Evolutionary conservation across 2,797 vertebrate species (phyloP).

Genomic region (Limosa lapponica): DNA sequence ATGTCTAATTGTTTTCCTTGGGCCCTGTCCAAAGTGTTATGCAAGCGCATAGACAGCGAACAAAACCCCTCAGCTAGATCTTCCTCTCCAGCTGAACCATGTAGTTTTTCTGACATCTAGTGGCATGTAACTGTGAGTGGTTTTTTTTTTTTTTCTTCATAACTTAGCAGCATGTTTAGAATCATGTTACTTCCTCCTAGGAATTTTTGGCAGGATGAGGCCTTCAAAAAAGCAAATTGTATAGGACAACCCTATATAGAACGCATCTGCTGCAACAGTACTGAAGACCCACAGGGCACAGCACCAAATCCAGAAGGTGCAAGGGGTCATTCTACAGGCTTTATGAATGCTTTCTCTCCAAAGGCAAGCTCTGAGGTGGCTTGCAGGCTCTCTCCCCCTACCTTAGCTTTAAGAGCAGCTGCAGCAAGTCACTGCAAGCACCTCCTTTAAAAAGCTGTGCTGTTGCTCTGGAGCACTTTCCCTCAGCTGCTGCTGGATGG

Average conservation of each 20-base stretch:
- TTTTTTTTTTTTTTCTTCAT: background rate
- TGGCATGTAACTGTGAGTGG: background rate
- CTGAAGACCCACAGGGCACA: background rate
- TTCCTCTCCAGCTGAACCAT: background rate
- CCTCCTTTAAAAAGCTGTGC: background rate
- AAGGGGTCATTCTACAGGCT: background rate
- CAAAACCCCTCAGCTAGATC: background rate
- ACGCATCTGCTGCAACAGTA: fast-evolving
- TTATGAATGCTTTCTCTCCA: background rate
- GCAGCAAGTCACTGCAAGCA: background rate
- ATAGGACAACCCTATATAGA: background rate
- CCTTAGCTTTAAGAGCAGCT: background rate
- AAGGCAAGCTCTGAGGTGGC: background rate
- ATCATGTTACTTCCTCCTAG: background rate
- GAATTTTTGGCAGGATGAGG: background rate
- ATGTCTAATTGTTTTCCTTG: constrained; percentile 47
- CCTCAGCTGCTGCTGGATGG: background rate
- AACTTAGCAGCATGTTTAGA: background rate
- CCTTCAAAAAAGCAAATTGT: background rate
- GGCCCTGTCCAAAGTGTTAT: constrained; percentile 19
- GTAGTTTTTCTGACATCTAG: constrained; percentile 76
- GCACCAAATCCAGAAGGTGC: background rate
- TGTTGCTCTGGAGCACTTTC: background rate
- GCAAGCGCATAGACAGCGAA: background rate
- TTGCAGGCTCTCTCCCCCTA: background rate